phyloP scores from a whole-genome alignment of 1,140 invertebrate species.

The Drosophila sproati region DNA sequence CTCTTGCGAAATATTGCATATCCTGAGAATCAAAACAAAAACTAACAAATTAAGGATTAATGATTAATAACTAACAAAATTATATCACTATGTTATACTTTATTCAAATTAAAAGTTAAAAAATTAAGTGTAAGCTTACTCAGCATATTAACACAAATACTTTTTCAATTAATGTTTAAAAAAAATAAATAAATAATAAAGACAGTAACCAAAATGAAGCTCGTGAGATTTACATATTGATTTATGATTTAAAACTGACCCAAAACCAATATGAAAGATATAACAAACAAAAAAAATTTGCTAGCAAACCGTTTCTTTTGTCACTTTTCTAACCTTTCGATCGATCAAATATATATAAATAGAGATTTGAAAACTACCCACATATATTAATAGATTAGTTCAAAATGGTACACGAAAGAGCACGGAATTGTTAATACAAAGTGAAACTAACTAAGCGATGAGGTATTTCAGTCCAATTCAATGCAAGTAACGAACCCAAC shows the following conservation, averaged over 20 bases:
- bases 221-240: conserved; percentile 12
- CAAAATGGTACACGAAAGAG: conserved; percentile 45
- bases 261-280: conserved; percentile 23
- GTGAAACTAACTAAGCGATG: conserved; percentile 39
- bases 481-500: conserved; percentile 60
- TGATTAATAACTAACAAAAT: conserved; percentile 6
- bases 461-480: conserved; percentile 30
- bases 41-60: neutral
- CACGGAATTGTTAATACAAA: conserved; percentile 68
- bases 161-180: conserved; percentile 43
- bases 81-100: conserved; percentile 29
- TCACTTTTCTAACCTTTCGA: conserved; percentile 14
- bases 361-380: neutral
- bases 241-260: conserved; percentile 54
- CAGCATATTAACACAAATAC: conserved; percentile 38
- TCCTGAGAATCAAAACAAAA: conserved; percentile 8
- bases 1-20: neutral
- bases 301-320: conserved; percentile 40
- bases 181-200: conserved; percentile 39
- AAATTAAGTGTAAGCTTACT: conserved; percentile 14
- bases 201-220: conserved; percentile 72
- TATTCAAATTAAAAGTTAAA: conserved; percentile 1
- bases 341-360: conserved; percentile 6
- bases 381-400: neutral
- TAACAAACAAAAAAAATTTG: conserved; percentile 49